Base-by-base conservation (phyloP, 2,888 invertebrate genomes). In the Drosophila sordidula region DNA sequence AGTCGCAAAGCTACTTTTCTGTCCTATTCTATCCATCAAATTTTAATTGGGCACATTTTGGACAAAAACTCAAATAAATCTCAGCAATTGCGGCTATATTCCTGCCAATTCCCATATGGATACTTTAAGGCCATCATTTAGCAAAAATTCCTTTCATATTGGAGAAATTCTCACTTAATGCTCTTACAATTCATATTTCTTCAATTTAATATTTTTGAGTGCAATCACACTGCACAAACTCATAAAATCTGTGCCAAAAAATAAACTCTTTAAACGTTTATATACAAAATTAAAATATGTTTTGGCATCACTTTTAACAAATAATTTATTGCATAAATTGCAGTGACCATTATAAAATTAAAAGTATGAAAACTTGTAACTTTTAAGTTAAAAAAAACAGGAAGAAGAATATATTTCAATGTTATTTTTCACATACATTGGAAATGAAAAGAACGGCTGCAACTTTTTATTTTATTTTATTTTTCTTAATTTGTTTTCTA, bases 1-100 rank as follows among this genome's bases (percentile, higher is more conserved):
- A 16, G 8, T 16, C 29, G n/a, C 11, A 16, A 36, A 51, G 51
- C 47, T 56, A 18, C 56, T n/a, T 25, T 34, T 42, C 6, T 61
- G 11, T 44, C 49, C 32, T 12, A 32, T 16, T 22, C 6, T 16
- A n/a, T 14, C 12, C 66, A 36, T 51, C 42, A 22, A 36, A 51
- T 41, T 14, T 65, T 4, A 25, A 25, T 3, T 46, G 22, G 29
- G 14, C 6, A 11, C 0, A 14, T 9, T 34, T 34, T 34, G 11
- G 11, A 34, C 32, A 11, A 32, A 11, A 34, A 34, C 34, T 6
- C 9, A 12, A 9, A 38, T 26, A 49, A 62, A 49, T 41, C 49
- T 41, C 16, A 0, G 11, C 12, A 63, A 34, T 32, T 25, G 25
- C 4, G 2, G 16, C 12, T 5, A 49, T 2, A 18, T 57, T 29